Percentiles rank a stretch among this genome's conserved stretches.
Conservation (phyloP, 2,113 vertebrate species). For the Taxidea taxus region DNA sequence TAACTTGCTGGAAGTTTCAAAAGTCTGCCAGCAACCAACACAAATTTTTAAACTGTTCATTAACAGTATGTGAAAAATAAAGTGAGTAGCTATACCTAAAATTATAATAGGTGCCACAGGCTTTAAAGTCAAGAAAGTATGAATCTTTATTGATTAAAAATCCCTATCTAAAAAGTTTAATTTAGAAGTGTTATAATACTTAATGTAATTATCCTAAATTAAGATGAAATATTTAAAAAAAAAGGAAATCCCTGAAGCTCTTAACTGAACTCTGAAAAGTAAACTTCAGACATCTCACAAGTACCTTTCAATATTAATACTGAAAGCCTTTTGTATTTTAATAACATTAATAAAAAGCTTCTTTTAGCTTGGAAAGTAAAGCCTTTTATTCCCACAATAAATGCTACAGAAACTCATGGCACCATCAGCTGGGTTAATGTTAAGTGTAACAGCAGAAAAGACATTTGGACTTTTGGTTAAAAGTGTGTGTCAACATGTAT, state of each 20-base stretch:
- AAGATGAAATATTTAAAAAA: background rate
- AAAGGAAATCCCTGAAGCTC: background rate
- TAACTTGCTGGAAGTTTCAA: slow-evolving; percentile 14
- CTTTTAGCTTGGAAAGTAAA: background rate
- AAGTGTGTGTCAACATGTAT: background rate
- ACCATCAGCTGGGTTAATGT: background rate
- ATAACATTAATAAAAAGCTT: background rate
- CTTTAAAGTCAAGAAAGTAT: slow-evolving; percentile 12
- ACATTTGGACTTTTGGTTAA: background rate
- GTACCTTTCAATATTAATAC: background rate
- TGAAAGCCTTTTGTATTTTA: background rate
- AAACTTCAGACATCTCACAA: background rate
- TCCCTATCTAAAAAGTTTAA: background rate
- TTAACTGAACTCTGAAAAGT: background rate
- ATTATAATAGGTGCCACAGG: background rate
- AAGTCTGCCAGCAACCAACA: background rate
- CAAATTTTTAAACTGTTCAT: slow-evolving; percentile 6
- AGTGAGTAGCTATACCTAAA: background rate
- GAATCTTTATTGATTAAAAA: background rate
- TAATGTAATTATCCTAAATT: slow-evolving; percentile 1
- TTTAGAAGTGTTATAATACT: slow-evolving; percentile 3
- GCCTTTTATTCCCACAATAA: background rate
- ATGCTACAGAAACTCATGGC: background rate
- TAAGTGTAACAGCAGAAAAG: background rate
- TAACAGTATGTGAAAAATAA: background rate